Base-by-base conservation (phyloP, 2,797 vertebrate genomes). In the Poecilia picta region DNA sequence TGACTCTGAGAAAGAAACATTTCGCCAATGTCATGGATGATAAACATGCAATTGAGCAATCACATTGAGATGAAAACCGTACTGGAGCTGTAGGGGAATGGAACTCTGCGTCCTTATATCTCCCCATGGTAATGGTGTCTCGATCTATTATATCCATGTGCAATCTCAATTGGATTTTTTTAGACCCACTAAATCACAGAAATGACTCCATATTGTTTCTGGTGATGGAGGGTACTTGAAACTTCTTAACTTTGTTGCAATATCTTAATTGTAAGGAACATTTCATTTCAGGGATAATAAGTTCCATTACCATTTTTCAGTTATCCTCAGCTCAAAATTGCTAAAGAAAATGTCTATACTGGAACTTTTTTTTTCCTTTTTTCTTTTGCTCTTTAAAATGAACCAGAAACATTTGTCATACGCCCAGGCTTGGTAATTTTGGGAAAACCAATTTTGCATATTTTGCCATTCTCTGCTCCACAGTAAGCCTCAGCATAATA, bases 11-110 rank as follows among this genome's bases (percentile, higher is more conserved):
- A 92, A 91, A 92, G 89, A 91, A 91, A 91, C 91, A 89, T 94
- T 94, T 93, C 87, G 79, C 91, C 94, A 95, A 95, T 95, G 95
- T 96, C 93, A 95, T 93, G 93, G 94, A 93, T 94, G 94, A 94
- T 94, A 94, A 95, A 94, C 93, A 94, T 91, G 93, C 93, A 93
- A 94, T 94, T 94, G 93, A 94, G 94, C 92, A 94, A 93, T 93
- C 92, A 90, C 88, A 89, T 83, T 11, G 85, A 90, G 91, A 93
- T 89, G 89, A 80, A 91, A 91, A 90, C 90, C 66, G 88, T 83
- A 85, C 84, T 73, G 77, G 88, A 86, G 91, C 88, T 89, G 88
- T 84, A 89, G 87, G 87, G 77, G 87, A 93, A 93, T 88, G 83
- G 83, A 89, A 89, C 81, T 85, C 81, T 0, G 79, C 68, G 46